These are phyloP conservation scores for Cryptocephalus moraei DNA, from an alignment of 2,888 invertebrate genomes.

Conservation along the genomic window DNA sequence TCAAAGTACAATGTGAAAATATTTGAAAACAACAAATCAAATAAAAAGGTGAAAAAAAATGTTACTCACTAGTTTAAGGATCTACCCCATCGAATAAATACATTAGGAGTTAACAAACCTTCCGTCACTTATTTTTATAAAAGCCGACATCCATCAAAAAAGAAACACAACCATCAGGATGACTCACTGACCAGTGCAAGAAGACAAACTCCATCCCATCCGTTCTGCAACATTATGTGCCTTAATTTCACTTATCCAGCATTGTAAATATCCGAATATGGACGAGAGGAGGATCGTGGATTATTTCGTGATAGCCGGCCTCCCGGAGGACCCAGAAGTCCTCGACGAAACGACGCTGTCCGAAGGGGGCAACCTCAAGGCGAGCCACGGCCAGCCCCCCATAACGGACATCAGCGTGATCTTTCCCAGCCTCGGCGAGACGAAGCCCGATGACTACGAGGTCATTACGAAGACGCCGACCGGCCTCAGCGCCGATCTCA, in stretches of 20 bases:
- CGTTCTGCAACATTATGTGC: slow-evolving; percentile 5
- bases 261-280: slow-evolving; percentile 40
- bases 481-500: slow-evolving; percentile 86
- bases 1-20: too few relatives aligned
- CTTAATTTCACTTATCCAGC: slow-evolving; percentile 13
- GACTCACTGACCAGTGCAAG: too few relatives aligned
- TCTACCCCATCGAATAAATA: too few relatives aligned
- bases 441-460: slow-evolving; percentile 68
- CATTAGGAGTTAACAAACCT: too few relatives aligned
- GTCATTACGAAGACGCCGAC: slow-evolving; percentile 68
- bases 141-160: too few relatives aligned
- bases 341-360: slow-evolving; percentile 63
- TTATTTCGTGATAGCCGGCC: slow-evolving; percentile 96
- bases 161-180: too few relatives aligned
- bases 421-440: slow-evolving; percentile 83
- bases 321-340: slow-evolving; percentile 71
- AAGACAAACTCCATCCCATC: too few relatives aligned
- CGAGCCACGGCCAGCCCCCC: slow-evolving; percentile 76
- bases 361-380: slow-evolving; percentile 72
- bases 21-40: too few relatives aligned
- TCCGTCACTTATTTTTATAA: too few relatives aligned
- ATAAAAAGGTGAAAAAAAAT: too few relatives aligned
- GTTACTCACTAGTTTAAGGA: too few relatives aligned
- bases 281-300: slow-evolving; percentile 87
- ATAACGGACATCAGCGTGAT: slow-evolving; percentile 92